Base-by-base conservation (phyloP, 92 coral and sea anemone species). In the Porites cylindrica region DNA sequence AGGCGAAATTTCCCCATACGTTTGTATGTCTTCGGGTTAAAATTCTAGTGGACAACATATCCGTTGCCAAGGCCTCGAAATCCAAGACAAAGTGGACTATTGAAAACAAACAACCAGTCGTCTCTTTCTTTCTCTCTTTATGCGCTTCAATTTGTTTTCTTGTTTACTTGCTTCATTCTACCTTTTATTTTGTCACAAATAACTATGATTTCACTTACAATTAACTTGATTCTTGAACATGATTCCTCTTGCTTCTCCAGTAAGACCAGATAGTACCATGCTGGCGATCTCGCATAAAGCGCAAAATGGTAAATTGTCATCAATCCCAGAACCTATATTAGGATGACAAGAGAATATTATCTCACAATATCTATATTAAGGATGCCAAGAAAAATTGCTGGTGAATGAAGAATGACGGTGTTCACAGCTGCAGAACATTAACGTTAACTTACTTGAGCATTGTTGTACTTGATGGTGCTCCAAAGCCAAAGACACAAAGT, bases 381-480 rank as follows among this genome's bases (percentile, higher is more conserved):
- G 24, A 23, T 23, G 24, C 24, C 24, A 23, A 23, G 24, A 23
- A 23, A 23, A 23, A 23, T 23, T 23, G 24, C 24, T n/a, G 11
- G 17, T 61, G 13, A 10, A 61, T 52, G 10, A 52, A 10, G 58
- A 52, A 52, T 52, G 58, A 52, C 58, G 58, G 8, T 6, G 58
- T 52, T 10, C 8, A 52, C 58, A 52, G 58, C 24, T 23, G 24
- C 24, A 52, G 10, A 10, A 52, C 58, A 52, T 52, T 52, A 52
- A 24, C 51, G 26, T 6, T 3, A 24, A 69, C 73, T 69, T 69
- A 69, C 73, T 10, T 10, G 73, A 23, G 26, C 73, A 69, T 10
- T 69, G 73, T 24, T 69, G 38, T 18, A 69, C 73, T 69, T 69
- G 73, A 69, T 69, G 19, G 73, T 69, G 73, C 26, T 69, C 73